Base-by-base conservation (phyloP, 1,140 invertebrate species). In the Stegodyphus dumicola region DNA sequence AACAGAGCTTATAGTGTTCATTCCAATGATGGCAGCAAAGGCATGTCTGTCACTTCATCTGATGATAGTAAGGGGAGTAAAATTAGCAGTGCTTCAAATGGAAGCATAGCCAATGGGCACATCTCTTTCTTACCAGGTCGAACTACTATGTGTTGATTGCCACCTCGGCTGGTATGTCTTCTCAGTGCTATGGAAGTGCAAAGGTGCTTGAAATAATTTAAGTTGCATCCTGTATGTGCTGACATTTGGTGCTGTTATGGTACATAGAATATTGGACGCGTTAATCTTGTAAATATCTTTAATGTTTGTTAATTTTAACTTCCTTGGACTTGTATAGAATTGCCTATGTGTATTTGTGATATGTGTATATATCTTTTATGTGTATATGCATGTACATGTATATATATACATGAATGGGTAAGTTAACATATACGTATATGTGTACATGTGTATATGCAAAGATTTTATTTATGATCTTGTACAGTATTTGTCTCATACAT, bases 71-170 rank as follows among this genome's bases (percentile, higher is more conserved):
- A 87, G 76, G 80, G 86, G 11, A 90, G 90, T 84, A 90, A 90
- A 86, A 91, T 90, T 69, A 91, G 90, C 86, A 91, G 90, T 88
- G 89, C 90, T 85, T 91, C 91, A 87, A 91, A 91, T 78, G 90
- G 89, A 53, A 90, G 91, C 85, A 87, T 91, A 51, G 90, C 90
- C 49, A 91, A 92, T 88, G 91, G 91, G 56, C 90, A 90, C 87
- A 88, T 89, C 66, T 87, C 77, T 77, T 78, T 74, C 64, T 51
- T 60, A 33, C 52, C 76, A 6, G 81, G 80, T 64, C 75, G 80
- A 78, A 87, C 86, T 71, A 84, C 80, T 6, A 77, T 65, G 11
- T 87, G 86, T 69, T 87, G 76, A 85, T 54, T 17, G 7, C 9
- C 10, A 15, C 7, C 49, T 10, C 3, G 3, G 6, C 10, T 7